phyloP scores from a whole-genome alignment of 2,797 vertebrate species.

The Notamacropus eugenii region DNA sequence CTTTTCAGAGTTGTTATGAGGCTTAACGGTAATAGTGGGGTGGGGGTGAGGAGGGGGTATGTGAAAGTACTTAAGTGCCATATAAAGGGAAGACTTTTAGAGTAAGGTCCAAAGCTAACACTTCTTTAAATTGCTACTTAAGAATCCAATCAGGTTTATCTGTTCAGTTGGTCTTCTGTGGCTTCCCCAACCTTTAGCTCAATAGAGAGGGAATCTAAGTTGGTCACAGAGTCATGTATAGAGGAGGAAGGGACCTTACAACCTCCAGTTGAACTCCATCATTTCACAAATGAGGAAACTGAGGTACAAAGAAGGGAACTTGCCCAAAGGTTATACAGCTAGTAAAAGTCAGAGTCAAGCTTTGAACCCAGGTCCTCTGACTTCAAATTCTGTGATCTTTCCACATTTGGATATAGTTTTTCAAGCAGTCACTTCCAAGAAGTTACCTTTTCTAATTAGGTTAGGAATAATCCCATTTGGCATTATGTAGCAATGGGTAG shows the following conservation, averaged over 20 bases:
- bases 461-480: not conserved
- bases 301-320: not conserved
- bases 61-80: not conserved
- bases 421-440: constrained; percentile 44
- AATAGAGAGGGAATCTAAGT: not conserved
- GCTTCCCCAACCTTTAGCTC: constrained; percentile 5
- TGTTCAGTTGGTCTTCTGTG: not conserved
- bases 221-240: not conserved
- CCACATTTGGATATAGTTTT: constrained; percentile 29
- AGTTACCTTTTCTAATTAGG: constrained; percentile 15
- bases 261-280: not conserved
- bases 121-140: constrained; percentile 22
- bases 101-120: not conserved
- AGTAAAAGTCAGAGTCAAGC: not conserved
- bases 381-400: not conserved
- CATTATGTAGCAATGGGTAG: not conserved
- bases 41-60: no score
- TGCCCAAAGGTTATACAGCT: not conserved
- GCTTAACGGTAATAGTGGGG: not conserved
- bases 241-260: not conserved
- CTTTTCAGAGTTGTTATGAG: not conserved
- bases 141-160: not conserved
- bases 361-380: not conserved
- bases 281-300: not conserved
- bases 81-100: not conserved